These are phyloP conservation scores for Hedychridium roseum DNA, from an alignment of 2,888 invertebrate species.

Conservation along the genomic window DNA sequence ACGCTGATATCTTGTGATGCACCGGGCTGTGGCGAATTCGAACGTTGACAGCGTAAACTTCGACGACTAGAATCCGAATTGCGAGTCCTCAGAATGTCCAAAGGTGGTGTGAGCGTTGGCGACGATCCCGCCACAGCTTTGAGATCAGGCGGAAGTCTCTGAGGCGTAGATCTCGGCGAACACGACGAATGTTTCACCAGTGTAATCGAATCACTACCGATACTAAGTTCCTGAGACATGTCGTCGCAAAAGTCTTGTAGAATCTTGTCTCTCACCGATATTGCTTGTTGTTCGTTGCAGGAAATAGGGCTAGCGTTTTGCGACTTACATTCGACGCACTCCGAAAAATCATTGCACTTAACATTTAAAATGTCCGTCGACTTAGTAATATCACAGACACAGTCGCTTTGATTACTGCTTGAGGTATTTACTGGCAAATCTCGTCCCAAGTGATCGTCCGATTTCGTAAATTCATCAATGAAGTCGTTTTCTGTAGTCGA, in stretches of 20 bases:
- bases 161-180: constrained; percentile 59
- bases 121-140: constrained; percentile 50
- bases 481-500: constrained; percentile 45
- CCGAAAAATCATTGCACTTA: constrained; percentile 49
- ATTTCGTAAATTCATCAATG: constrained; percentile 44
- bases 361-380: constrained; percentile 43
- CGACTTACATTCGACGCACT: constrained; percentile 47
- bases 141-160: constrained; percentile 55
- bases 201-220: constrained; percentile 58
- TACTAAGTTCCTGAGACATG: constrained; percentile 57
- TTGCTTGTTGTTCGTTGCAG: constrained; percentile 42
- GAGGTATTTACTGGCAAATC: constrained; percentile 49
- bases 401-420: constrained; percentile 54
- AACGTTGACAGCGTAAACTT: constrained; percentile 38
- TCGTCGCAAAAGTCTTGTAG: constrained; percentile 61
- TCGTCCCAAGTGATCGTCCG: constrained; percentile 40
- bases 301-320: constrained; percentile 32
- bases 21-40: constrained; percentile 55
- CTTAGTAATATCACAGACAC: constrained; percentile 56
- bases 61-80: constrained; percentile 61
- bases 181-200: constrained; percentile 60
- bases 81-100: constrained; percentile 57
- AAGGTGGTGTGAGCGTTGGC: constrained; percentile 54
- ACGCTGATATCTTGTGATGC: constrained; percentile 50
- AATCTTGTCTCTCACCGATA: constrained; percentile 60